Conservation (phyloP, 2,888 invertebrate genomes). For the Eristalis intricaria region DNA sequence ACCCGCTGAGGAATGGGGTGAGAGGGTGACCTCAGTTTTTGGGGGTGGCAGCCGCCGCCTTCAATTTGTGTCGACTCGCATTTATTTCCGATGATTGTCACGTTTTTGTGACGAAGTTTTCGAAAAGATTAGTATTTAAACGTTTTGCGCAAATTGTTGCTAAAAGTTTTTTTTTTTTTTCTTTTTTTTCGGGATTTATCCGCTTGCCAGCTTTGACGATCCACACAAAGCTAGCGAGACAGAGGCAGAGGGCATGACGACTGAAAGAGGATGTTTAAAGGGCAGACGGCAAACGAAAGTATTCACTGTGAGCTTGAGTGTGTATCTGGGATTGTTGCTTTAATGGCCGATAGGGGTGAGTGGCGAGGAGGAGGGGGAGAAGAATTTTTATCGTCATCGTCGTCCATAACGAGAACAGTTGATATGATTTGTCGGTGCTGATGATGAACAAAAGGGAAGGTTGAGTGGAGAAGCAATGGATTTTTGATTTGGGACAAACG, state of each 20-base stretch:
- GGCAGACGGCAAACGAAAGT: neutral
- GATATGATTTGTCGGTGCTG: neutral
- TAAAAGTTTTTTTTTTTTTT: neutral
- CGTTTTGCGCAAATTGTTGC: slow-evolving; percentile 40
- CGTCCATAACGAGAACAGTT: neutral
- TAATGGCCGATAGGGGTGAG: neutral
- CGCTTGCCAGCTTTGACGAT: neutral
- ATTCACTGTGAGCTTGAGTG: neutral
- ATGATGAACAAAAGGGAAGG: too few species aligned
- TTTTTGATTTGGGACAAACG: neutral
- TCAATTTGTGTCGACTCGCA: slow-evolving; percentile 29
- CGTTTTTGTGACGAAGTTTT: slow-evolving; percentile 45
- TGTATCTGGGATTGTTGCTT: neutral
- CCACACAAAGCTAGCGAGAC: neutral
- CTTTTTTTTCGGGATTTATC: neutral
- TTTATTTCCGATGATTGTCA: slow-evolving; percentile 46
- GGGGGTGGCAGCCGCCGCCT: neutral
- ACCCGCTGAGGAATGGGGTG: neutral
- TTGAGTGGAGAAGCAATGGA: neutral
- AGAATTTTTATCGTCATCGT: neutral
- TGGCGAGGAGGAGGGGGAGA: neutral
- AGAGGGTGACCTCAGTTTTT: too few species aligned
- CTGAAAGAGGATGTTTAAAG: too few species aligned
- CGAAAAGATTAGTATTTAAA: slow-evolving; percentile 44
- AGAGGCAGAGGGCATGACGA: neutral